A percentile compares a stretch with the other conserved stretches of the same genome.
These are phyloP conservation scores for Diogma glabrata DNA, from an alignment of 2,888 invertebrate species.

Conservation along the genomic window DNA sequence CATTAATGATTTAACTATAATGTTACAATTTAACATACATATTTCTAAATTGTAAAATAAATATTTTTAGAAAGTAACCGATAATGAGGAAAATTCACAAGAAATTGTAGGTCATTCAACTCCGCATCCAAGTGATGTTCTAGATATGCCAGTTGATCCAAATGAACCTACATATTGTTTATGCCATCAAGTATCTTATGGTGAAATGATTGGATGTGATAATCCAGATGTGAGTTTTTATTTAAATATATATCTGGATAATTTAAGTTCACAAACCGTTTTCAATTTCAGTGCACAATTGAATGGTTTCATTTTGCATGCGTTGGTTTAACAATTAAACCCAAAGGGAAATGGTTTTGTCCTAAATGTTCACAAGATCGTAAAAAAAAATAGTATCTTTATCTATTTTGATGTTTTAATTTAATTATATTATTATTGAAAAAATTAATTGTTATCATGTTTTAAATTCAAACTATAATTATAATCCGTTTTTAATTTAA, in stretches of 20 bases:
- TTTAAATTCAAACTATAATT: too few species aligned
- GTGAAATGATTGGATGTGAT: slow-evolving; percentile 93
- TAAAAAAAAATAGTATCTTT: slow-evolving; percentile 57
- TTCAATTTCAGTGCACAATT: slow-evolving; percentile 49
- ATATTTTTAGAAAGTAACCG: slow-evolving; percentile 28
- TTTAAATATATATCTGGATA: background rate
- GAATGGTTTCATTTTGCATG: slow-evolving; percentile 94
- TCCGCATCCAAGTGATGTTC: slow-evolving; percentile 76
- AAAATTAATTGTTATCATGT: too few species aligned
- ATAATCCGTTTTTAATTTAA: too few species aligned
- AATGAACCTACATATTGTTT: slow-evolving; percentile 98
- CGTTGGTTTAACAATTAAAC: slow-evolving; percentile 74
- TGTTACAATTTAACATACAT: background rate
- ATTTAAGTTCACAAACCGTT: slow-evolving; percentile 4
- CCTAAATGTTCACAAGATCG: slow-evolving; percentile 78
- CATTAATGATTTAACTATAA: background rate
- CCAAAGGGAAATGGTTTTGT: slow-evolving; percentile 91
- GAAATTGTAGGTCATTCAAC: slow-evolving; percentile 37
- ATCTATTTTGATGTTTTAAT: background rate
- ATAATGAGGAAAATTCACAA: slow-evolving; percentile 42
- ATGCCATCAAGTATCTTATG: slow-evolving; percentile 92
- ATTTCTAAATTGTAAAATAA: slow-evolving; percentile 8
- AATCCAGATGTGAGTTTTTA: slow-evolving; percentile 49
- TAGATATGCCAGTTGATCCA: slow-evolving; percentile 89
- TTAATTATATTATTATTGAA: slow-evolving; percentile 1